Evolutionary conservation across 2,797 vertebrate species (phyloP), one percentile per base, ranked within the genome.

Genomic region (Sebastes alutus): DNA sequence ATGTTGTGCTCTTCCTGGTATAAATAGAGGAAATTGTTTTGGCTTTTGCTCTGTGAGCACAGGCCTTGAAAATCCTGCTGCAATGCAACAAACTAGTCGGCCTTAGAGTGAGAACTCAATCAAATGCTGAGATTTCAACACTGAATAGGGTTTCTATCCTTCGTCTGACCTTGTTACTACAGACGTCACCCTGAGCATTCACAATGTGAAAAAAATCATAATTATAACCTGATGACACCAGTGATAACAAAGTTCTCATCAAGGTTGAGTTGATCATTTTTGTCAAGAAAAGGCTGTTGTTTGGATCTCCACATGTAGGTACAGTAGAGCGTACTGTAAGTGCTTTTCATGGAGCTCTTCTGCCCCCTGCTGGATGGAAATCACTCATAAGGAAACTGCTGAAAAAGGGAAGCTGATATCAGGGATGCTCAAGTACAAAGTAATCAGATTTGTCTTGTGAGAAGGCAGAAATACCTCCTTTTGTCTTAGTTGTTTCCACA

Each of bases 361-460:
- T 94, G 94, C 91, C 93, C 86, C 85, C 94, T 93, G 83, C 80
- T 94, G 94, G 93, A 80, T 1, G 25, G 33, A 62, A 14, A 6
- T 4, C 11, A 52, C 18, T 66, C 7, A 20, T 27, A 4, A 20
- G 38, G 8, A 42, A 76, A 12, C 22, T 27, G 13, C 3, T 38
- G 5, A 4, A 16, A 23, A 38, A 30, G 67, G 2, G 10, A 8
- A 55, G n/a, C 2, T 20, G 6, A 6, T 8, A 7, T 46, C 10
- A 55, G 3, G 1, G 35, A 64, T 4, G 23, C 22, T 27, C 2
- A 7, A 52, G 3, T 2, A 7, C 33, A 32, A 72, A 78, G 68
- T 25, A 49, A 38, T 62, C 5, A 1, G 0, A 2, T 25, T 12
- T 71, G 16, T 22, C 10, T 16, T 16, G 2, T 8, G 13, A 64